A percentile compares a stretch with the other conserved stretches of the same genome.
These are phyloP conservation scores for Sericinus montela DNA, from an alignment of 2,888 invertebrate genomes.

Conservation along the genomic window DNA sequence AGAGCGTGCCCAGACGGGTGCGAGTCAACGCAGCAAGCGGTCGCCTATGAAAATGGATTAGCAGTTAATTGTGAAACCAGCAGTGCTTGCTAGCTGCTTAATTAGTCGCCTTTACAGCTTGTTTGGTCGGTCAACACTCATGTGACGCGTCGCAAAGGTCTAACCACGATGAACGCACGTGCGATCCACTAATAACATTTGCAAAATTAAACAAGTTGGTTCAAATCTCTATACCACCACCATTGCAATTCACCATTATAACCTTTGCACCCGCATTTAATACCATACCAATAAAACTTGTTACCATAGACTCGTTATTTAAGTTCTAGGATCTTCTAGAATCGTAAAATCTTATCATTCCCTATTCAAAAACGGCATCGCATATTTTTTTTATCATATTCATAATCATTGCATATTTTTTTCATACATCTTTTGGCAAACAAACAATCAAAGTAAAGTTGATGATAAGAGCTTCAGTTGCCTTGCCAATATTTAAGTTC, in stretches of 20 bases:
- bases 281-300: conserved; percentile 32
- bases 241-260: conserved; percentile 53
- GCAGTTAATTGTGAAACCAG: conserved; percentile 39
- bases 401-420: too few species aligned
- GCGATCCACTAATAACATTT: conserved; percentile 53
- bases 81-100: conserved; percentile 41
- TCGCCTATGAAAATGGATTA: conserved; percentile 37
- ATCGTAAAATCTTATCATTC: too few species aligned
- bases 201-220: conserved; percentile 63
- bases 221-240: conserved; percentile 34
- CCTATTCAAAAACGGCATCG: too few species aligned
- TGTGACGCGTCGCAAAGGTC: conserved; percentile 23
- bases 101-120: conserved; percentile 54
- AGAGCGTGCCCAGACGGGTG: not conserved
- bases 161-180: conserved; percentile 19
- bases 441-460: too few species aligned
- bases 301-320: conserved; percentile 21
- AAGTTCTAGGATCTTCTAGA: too few species aligned
- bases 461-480: too few species aligned
- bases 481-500: too few species aligned
- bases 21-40: conserved; percentile 14
- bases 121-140: conserved; percentile 40
- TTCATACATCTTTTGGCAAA: too few species aligned
- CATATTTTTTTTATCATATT: too few species aligned
- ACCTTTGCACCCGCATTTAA: conserved; percentile 42